Percentiles rank a stretch among this genome's conserved stretches.
These are phyloP conservation scores for Reticulitermes speratus DNA, from an alignment of 1,140 invertebrate genomes.

Conservation along the genomic window DNA sequence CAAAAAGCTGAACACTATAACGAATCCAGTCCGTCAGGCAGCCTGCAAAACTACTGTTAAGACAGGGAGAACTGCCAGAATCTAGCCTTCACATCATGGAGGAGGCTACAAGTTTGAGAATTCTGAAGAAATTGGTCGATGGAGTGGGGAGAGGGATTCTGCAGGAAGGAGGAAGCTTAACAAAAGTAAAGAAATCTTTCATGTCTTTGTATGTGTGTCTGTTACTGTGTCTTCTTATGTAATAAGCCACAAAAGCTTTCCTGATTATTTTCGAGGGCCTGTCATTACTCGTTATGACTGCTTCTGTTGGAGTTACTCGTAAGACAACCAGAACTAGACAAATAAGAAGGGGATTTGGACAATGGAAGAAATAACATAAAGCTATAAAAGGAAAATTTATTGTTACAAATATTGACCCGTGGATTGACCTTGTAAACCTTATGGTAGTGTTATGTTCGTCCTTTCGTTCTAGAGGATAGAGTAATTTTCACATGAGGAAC, in stretches of 20 bases:
- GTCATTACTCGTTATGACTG: background rate
- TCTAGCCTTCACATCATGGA: background rate
- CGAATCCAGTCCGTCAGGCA: constrained; percentile 2
- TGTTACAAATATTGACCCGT: background rate
- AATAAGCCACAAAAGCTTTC: constrained; percentile 7
- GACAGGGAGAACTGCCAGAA: background rate
- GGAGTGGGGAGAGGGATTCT: background rate
- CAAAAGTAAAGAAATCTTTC: constrained; percentile 9
- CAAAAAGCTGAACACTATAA: background rate
- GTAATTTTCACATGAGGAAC: background rate
- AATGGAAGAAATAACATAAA: background rate
- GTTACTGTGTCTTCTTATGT: background rate
- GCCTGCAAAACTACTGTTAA: background rate
- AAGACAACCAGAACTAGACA: constrained; percentile 1
- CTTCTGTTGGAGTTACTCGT: background rate
- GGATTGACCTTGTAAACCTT: background rate
- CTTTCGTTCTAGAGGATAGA: background rate
- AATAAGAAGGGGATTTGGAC: background rate
- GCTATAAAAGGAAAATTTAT: background rate
- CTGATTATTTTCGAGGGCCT: background rate
- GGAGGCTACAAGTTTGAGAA: background rate
- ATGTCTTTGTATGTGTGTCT: constrained; percentile 12
- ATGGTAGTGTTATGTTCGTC: background rate
- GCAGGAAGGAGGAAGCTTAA: background rate
- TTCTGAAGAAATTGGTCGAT: background rate